A percentile compares a stretch with the other conserved stretches of the same genome.
Conservation (phyloP, 2,113 vertebrate genomes). For the Stegostoma tigrinum region DNA sequence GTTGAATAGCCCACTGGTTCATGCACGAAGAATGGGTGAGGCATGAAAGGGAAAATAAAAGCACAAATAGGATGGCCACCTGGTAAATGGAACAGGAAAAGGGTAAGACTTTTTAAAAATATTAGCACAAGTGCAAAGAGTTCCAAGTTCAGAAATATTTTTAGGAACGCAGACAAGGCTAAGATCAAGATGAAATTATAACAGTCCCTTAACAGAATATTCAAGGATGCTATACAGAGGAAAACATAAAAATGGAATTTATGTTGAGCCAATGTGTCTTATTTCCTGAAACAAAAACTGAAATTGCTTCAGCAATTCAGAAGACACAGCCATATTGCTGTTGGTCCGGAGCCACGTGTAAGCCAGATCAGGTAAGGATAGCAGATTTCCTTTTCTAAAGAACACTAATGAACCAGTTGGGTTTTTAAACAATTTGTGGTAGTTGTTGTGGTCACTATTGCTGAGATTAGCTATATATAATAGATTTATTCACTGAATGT, state of each 20-base stretch:
- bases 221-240: background rate
- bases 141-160: background rate
- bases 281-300: too few relatives aligned
- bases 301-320: background rate
- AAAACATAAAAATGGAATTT: background rate
- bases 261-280: background rate
- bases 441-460: background rate
- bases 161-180: background rate
- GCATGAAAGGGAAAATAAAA: background rate
- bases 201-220: background rate
- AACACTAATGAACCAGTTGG: background rate
- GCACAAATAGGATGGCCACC: too few relatives aligned
- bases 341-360: background rate
- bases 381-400: background rate
- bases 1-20: background rate
- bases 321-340: background rate
- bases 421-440: background rate
- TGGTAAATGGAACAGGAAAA: background rate
- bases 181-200: background rate
- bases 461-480: background rate
- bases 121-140: background rate
- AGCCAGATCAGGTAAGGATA: background rate
- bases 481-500: background rate
- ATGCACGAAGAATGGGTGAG: background rate
- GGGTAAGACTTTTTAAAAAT: background rate